Percentiles rank a stretch among this genome's conserved stretches.
Evolutionary conservation across 2,113 vertebrate genomes (phyloP).

Genomic region (Mandrillus leucophaeus): DNA sequence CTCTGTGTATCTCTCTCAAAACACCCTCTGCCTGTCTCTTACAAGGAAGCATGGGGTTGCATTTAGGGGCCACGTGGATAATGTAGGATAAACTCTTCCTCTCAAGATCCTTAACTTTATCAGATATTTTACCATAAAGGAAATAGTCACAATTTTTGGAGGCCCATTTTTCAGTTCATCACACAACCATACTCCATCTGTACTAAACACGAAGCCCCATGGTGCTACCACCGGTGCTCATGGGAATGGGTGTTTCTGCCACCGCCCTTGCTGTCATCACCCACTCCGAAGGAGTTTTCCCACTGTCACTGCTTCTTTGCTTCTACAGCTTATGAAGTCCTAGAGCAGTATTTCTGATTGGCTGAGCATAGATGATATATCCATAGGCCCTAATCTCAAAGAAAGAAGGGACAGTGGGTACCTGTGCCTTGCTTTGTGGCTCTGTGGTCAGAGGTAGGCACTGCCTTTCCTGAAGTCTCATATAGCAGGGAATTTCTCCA

Average conservation of each 20-base stretch:
- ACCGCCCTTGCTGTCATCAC: not conserved
- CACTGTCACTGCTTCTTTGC: not conserved
- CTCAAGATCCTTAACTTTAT: not conserved
- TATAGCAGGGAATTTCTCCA: not conserved
- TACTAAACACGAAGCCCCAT: not conserved
- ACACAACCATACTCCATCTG: not conserved
- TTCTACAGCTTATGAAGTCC: not conserved
- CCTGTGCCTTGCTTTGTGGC: not conserved
- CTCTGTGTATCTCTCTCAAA: not conserved
- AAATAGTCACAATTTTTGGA: not conserved
- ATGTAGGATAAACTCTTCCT: not conserved
- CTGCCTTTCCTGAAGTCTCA: not conserved
- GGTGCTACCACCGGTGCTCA: not conserved
- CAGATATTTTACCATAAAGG: not conserved
- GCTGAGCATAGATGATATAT: accelerated
- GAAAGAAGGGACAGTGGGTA: not conserved
- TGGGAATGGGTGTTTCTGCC: not conserved
- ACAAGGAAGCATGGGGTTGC: not conserved
- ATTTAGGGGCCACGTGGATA: not conserved
- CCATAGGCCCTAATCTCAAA: not conserved
- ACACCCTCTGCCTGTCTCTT: not conserved
- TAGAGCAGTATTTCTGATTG: not conserved
- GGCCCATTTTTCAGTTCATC: not conserved
- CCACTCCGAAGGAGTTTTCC: not conserved
- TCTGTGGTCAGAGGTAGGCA: not conserved